Evolutionary conservation across 2,113 vertebrate species (phyloP).

Genomic region (Hydropotes inermis): DNA sequence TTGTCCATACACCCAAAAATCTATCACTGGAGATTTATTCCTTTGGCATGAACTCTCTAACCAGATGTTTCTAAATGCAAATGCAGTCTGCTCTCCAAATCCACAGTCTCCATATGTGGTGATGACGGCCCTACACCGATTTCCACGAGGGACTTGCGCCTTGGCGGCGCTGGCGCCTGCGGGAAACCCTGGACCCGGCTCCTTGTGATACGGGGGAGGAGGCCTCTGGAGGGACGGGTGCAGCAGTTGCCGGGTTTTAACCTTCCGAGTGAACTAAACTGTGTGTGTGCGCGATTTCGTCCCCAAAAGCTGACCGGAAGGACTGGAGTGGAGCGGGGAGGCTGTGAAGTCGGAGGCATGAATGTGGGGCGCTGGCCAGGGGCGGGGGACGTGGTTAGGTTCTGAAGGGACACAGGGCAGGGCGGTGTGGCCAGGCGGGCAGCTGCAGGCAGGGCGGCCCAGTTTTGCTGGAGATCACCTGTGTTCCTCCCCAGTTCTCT

Average conservation of each 20-base stretch:
- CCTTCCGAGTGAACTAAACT: not conserved
- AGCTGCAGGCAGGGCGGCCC: not conserved
- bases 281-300: not conserved
- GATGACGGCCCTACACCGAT: not conserved
- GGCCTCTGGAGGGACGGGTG: not conserved
- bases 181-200: not conserved
- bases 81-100: not conserved
- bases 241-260: not conserved
- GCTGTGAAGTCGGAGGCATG: not conserved
- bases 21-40: not conserved
- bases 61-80: not conserved
- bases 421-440: not conserved
- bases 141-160: not conserved
- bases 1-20: not conserved
- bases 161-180: not conserved
- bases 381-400: too few species aligned
- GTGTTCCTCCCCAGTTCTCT: not conserved
- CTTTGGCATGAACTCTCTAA: not conserved
- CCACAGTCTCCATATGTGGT: not conserved
- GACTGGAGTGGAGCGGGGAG: not conserved
- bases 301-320: not conserved
- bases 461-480: not conserved
- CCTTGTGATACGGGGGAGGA: not conserved
- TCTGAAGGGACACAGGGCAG: too few species aligned
- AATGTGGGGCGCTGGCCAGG: not conserved